Conservation (phyloP, 1,140 invertebrate species). For the Bombus confusus region DNA sequence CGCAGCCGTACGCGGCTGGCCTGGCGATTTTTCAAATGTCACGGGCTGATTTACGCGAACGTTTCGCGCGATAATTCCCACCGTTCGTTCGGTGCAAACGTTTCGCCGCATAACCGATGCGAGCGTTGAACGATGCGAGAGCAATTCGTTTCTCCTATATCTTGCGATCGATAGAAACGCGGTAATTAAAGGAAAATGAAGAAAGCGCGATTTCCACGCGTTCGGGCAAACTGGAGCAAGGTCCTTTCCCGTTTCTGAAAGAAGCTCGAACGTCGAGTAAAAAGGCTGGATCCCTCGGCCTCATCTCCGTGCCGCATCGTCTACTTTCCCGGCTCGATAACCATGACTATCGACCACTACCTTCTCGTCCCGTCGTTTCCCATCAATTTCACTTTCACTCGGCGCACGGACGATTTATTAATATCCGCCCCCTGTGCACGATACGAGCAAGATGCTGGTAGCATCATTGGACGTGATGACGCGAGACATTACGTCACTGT, state of each 20-base stretch:
- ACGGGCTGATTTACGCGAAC: neutral
- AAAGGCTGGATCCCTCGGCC: neutral
- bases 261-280: neutral
- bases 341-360: neutral
- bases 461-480: neutral
- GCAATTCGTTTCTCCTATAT: too few relatives aligned
- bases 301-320: neutral
- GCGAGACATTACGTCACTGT: constrained; percentile 6
- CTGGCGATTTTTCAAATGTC: neutral
- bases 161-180: neutral
- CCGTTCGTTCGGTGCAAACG: too few relatives aligned
- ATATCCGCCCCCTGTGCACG: neutral
- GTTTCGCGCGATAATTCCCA: too few relatives aligned
- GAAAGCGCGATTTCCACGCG: neutral
- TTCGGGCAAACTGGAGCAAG: neutral
- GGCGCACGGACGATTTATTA: neutral
- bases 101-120: too few relatives aligned
- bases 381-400: constrained; percentile 25
- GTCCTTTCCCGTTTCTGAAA: neutral
- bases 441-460: neutral
- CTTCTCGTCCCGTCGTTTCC: neutral
- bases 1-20: neutral
- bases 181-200: neutral
- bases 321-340: constrained; percentile 10
- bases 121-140: too few relatives aligned